Conservation (phyloP, 1,140 invertebrate species). For the Listronotus oregonensis region DNA sequence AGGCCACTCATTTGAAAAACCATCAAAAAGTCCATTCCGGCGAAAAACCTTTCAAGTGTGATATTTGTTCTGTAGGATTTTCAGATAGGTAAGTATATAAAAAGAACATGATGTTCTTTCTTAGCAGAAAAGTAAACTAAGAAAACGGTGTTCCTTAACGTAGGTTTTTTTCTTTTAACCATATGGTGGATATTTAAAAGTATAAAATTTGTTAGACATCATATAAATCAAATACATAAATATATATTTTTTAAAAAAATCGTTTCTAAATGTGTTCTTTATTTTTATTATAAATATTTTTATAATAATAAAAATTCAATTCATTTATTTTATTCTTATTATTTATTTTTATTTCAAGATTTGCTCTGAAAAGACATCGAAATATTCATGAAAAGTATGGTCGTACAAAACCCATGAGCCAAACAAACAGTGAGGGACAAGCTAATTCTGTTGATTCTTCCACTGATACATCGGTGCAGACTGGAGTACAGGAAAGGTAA, state of each 20-base stretch:
- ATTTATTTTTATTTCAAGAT: constrained; percentile 47
- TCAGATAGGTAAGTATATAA: constrained; percentile 67
- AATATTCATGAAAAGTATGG: constrained; percentile 62
- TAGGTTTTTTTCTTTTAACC: too few species aligned
- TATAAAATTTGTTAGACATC: too few species aligned
- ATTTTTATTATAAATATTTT: too few species aligned
- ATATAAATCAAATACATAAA: too few species aligned
- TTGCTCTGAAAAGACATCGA: constrained; percentile 60
- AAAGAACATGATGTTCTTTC: too few species aligned
- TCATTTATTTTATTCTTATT: too few species aligned
- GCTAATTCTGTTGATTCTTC: constrained; percentile 35
- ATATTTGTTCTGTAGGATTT: constrained; percentile 86
- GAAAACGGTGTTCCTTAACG: too few species aligned
- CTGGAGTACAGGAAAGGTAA: constrained; percentile 33
- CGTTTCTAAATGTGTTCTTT: too few species aligned
- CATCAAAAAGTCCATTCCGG: constrained; percentile 81
- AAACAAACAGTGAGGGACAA: constrained; percentile 30
- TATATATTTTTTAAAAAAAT: too few species aligned
- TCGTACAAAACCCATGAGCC: constrained; percentile 54
- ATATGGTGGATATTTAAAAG: too few species aligned
- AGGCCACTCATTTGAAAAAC: constrained; percentile 86
- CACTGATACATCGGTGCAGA: constrained; percentile 31
- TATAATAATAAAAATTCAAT: too few species aligned
- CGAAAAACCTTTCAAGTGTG: constrained; percentile 76
- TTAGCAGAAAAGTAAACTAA: too few species aligned